These are phyloP conservation scores for Eulemur mongoz DNA, from an alignment of 2,797 vertebrate genomes.

Conservation along the genomic window DNA sequence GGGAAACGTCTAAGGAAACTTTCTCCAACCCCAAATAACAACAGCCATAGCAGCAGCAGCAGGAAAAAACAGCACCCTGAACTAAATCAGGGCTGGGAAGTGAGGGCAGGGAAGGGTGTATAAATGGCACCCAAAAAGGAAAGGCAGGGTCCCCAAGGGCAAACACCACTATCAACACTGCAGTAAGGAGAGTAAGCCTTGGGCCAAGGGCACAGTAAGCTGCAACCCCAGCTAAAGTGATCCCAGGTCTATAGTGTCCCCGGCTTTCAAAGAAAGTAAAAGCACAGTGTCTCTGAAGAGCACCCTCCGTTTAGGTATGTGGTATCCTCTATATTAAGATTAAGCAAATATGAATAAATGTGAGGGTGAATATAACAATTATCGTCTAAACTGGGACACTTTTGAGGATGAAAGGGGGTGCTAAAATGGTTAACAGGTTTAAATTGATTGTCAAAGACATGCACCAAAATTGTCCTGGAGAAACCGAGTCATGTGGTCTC, in stretches of 20 bases:
- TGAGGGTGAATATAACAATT: neutral
- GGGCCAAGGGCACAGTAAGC: neutral
- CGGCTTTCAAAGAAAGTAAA: neutral
- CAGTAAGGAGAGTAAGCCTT: neutral
- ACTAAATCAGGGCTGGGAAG: neutral
- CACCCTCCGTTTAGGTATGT: neutral
- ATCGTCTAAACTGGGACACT: neutral
- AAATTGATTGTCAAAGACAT: neutral
- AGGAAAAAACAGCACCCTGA: neutral
- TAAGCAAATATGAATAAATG: neutral
- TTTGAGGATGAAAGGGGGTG: neutral
- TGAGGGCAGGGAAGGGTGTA: neutral
- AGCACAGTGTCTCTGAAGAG: neutral
- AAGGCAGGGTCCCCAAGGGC: neutral
- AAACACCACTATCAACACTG: rapidly evolving
- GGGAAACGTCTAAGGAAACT: neutral
- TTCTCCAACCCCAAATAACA: neutral
- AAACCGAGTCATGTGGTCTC: neutral
- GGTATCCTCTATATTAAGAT: neutral
- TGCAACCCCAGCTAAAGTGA: neutral
- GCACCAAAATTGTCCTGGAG: neutral
- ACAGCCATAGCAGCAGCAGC: neutral
- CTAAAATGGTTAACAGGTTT: neutral
- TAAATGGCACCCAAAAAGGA: too few relatives aligned
- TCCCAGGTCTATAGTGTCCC: neutral